Percentiles rank a stretch among this genome's conserved stretches.
These are phyloP conservation scores for Lordiphosa clarofinis DNA, from an alignment of 1,140 invertebrate species.

Conservation along the genomic window DNA sequence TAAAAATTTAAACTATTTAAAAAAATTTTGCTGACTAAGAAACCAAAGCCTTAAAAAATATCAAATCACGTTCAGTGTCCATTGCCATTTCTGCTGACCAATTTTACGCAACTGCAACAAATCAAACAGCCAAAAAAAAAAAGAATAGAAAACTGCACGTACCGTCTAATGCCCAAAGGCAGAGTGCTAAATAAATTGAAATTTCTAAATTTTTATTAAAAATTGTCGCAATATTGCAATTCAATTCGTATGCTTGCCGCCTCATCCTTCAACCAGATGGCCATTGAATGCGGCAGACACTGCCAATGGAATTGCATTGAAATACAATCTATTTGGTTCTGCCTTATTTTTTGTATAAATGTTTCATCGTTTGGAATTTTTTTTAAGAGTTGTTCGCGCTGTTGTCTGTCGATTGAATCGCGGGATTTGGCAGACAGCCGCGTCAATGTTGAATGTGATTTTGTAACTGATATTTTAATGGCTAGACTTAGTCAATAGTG, in stretches of 20 bases:
- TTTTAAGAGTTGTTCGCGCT: constrained; percentile 15
- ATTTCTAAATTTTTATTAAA: constrained; percentile 75
- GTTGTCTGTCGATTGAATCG: constrained; percentile 15
- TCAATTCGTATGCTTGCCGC: constrained; percentile 59
- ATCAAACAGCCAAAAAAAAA: constrained; percentile 46
- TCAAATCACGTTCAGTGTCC: constrained; percentile 67
- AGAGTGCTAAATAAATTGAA: constrained; percentile 69
- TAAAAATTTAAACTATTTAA: no score
- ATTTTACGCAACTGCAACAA: constrained; percentile 70
- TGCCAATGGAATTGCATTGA: constrained; percentile 46
- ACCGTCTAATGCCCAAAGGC: constrained; percentile 8
- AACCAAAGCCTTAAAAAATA: constrained; percentile 17
- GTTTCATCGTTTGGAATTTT: constrained; percentile 24
- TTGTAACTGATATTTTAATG: constrained; percentile 50
- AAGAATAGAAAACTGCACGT: background rate
- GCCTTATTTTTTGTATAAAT: constrained; percentile 24
- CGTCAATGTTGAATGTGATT: constrained; percentile 22
- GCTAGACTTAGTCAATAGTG: constrained; percentile 25
- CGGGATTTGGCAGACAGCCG: constrained; percentile 15
- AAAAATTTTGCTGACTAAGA: constrained; percentile 25
- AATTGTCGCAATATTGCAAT: constrained; percentile 75
- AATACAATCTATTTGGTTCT: constrained; percentile 11
- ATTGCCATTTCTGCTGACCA: constrained; percentile 66
- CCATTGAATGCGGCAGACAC: constrained; percentile 47
- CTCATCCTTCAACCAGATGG: constrained; percentile 20